phyloP scores from a whole-genome alignment of 2,113 vertebrate species.

The Pituophis catenifer region DNA sequence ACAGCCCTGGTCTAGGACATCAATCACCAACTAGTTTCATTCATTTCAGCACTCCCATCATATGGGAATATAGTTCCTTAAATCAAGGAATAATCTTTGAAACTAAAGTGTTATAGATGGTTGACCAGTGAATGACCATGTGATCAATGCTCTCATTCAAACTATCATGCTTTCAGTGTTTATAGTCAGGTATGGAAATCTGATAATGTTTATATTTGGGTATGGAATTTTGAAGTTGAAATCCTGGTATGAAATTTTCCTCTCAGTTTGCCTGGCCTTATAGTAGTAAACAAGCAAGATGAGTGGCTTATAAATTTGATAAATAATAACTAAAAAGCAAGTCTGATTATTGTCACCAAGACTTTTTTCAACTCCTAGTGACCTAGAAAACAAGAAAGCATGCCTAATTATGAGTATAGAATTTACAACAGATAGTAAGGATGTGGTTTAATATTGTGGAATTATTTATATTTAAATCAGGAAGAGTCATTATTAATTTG shows the following conservation, averaged over 20 bases:
- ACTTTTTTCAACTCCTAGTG: not conserved
- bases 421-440: not conserved
- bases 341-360: not conserved
- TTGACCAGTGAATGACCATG: not conserved
- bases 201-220: not conserved
- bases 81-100: not conserved
- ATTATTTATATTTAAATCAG: not conserved
- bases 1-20: too few species aligned
- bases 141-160: not conserved
- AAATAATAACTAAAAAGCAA: not conserved
- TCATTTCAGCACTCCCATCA: not conserved
- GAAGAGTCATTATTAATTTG: not conserved
- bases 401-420: not conserved
- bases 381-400: not conserved
- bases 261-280: not conserved
- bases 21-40: not conserved
- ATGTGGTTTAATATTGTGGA: not conserved
- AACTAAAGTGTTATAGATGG: not conserved
- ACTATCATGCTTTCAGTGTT: not conserved
- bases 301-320: not conserved
- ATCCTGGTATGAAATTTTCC: not conserved
- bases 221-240: not conserved
- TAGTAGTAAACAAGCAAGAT: not conserved
- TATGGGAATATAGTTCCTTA: not conserved
- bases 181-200: not conserved